phyloP scores from a whole-genome alignment of 2,797 vertebrate genomes.

The Phoebastria nigripes region DNA sequence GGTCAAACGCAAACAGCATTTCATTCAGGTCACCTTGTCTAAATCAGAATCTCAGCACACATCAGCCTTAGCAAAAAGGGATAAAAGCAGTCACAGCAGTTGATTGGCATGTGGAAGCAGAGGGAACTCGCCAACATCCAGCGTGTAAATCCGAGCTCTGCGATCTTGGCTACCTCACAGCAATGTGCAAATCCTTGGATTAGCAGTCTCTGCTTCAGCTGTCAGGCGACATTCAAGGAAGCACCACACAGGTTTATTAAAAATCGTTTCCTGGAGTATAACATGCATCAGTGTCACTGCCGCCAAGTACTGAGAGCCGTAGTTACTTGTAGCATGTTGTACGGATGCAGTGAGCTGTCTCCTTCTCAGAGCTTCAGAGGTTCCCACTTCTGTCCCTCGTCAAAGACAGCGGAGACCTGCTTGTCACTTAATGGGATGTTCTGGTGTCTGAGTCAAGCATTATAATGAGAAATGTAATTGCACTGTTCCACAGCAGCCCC shows the following conservation, averaged over 20 bases:
- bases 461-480: neutral
- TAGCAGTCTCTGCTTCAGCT: neutral
- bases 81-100: neutral
- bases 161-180: neutral
- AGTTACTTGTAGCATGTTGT: rapidly evolving
- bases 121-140: neutral
- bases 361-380: neutral
- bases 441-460: neutral
- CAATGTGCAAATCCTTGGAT: neutral
- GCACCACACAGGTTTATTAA: neutral
- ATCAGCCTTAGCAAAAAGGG: neutral
- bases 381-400: neutral
- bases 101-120: neutral
- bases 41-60: neutral
- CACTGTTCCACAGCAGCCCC: neutral
- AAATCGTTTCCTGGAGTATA: neutral
- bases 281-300: neutral
- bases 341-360: rapidly evolving
- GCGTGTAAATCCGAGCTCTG: neutral
- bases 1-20: neutral
- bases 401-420: neutral
- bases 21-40: neutral
- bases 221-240: neutral
- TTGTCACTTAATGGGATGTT: neutral
- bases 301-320: rapidly evolving